phyloP scores from a whole-genome alignment of 2,797 vertebrate species.

The Labeo calbasu region DNA sequence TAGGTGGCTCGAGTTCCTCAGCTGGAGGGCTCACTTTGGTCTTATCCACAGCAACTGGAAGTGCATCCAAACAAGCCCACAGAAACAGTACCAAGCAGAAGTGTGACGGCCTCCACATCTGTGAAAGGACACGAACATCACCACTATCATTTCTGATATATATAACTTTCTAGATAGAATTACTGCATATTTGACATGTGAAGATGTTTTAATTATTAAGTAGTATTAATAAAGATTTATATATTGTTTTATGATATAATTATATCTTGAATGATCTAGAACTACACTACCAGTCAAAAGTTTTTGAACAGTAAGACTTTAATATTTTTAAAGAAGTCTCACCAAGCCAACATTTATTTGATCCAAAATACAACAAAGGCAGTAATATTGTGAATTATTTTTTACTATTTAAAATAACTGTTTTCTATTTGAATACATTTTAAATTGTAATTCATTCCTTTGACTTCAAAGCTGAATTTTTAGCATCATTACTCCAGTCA shows the following conservation, averaged over 20 bases:
- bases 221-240: background rate
- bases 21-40: slow-evolving; percentile 77
- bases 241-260: background rate
- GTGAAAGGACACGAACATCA: slow-evolving; percentile 46
- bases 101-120: slow-evolving; percentile 78
- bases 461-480: too few species aligned
- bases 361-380: too few species aligned
- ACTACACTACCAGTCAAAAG: background rate
- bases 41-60: slow-evolving; percentile 90
- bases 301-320: too few species aligned
- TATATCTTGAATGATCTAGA: background rate
- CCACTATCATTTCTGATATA: background rate
- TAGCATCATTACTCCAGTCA: too few species aligned
- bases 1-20: slow-evolving; percentile 76
- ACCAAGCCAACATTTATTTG: too few species aligned
- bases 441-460: too few species aligned
- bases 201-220: background rate
- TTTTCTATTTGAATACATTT: too few species aligned
- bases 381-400: too few species aligned
- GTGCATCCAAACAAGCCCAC: slow-evolving; percentile 79
- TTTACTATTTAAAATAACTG: too few species aligned
- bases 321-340: too few species aligned
- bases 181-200: background rate
- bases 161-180: background rate
- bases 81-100: slow-evolving; percentile 69